Conservation (phyloP, 2,797 vertebrate genomes). For the Halcyon leucocephala region DNA sequence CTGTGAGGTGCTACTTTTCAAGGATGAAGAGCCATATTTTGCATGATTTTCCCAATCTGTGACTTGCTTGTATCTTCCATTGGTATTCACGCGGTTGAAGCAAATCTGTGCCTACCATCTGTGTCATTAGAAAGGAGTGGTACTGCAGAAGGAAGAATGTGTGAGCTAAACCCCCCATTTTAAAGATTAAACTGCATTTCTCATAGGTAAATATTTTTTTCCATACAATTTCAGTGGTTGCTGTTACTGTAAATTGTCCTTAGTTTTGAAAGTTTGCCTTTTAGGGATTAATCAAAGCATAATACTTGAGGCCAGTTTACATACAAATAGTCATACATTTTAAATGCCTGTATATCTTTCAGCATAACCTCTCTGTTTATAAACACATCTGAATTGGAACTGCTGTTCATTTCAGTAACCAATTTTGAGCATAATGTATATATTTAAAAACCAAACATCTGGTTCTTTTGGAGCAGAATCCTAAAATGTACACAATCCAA, state of each 20-base stretch:
- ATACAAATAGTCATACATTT: background rate
- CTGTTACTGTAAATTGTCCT: background rate
- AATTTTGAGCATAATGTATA: constrained; percentile 13
- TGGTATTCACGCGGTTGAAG: background rate
- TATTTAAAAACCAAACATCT: constrained; percentile 22
- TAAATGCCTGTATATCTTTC: background rate
- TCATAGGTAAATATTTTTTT: background rate
- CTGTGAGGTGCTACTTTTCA: background rate
- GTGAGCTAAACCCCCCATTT: background rate
- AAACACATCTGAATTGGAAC: constrained; percentile 19
- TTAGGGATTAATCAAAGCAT: constrained; percentile 17
- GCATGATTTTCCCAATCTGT: background rate
- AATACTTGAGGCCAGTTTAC: background rate
- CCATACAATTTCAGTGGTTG: background rate
- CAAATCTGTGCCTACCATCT: background rate
- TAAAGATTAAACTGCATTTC: background rate
- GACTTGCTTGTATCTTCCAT: background rate
- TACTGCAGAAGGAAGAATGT: background rate
- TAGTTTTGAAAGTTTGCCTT: constrained; percentile 4
- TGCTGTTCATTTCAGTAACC: constrained; percentile 24
- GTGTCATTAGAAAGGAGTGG: background rate
- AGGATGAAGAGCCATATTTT: background rate
- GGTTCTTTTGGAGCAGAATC: constrained; percentile 3
- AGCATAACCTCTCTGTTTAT: background rate
- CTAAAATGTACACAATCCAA: background rate